These are phyloP conservation scores for Myotis pilosus DNA, from an alignment of 2,797 vertebrate species.

Conservation along the genomic window DNA sequence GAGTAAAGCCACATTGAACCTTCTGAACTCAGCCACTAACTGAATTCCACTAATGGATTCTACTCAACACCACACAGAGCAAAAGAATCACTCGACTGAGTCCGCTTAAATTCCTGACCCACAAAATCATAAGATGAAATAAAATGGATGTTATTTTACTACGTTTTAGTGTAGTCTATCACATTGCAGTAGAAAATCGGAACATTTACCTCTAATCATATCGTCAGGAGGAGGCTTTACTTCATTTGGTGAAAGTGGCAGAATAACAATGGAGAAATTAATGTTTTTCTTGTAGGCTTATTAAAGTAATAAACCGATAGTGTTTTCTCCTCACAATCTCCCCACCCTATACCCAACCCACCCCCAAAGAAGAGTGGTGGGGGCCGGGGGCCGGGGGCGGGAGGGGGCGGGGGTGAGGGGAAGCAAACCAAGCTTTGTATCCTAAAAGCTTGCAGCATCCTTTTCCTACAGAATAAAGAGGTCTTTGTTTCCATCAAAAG, in stretches of 20 bases:
- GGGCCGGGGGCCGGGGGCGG: too few species aligned
- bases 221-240: background rate
- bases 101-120: background rate
- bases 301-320: background rate
- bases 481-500: background rate
- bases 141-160: background rate
- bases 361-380: background rate
- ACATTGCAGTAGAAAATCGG: background rate
- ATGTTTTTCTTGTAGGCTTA: background rate
- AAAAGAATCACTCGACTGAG: background rate
- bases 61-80: background rate
- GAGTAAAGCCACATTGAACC: background rate
- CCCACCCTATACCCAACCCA: background rate
- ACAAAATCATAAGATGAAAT: background rate
- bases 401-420: too few species aligned
- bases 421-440: background rate
- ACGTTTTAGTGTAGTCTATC: background rate
- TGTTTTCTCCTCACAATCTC: constrained; percentile 22
- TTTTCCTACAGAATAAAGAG: background rate
- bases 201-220: background rate
- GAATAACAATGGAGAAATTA: background rate
- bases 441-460: background rate
- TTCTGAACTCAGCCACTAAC: background rate
- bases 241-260: background rate
- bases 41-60: background rate